Percentiles rank a stretch among this genome's conserved stretches.
Evolutionary conservation across 2,113 vertebrate genomes (phyloP).

Genomic region (Ancistrus triradiatus): DNA sequence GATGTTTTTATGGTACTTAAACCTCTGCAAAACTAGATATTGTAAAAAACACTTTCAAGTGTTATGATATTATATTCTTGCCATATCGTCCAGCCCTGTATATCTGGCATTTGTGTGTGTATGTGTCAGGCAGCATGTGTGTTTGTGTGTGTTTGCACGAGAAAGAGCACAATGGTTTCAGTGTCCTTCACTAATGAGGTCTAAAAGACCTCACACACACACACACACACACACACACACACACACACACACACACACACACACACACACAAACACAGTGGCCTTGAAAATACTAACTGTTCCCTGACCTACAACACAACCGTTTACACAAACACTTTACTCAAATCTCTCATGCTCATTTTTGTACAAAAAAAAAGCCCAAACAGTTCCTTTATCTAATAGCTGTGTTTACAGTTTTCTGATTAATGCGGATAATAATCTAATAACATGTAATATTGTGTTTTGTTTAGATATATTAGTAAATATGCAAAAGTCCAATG

Average conservation of each 20-base stretch:
- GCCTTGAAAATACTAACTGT: conserved; percentile 60
- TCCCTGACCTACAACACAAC: conserved; percentile 23
- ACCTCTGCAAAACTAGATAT: no score
- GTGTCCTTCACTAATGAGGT: conserved; percentile 73
- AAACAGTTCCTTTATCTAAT: neutral
- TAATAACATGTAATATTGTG: conserved; percentile 5
- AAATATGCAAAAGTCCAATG: conserved; percentile 52
- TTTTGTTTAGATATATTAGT: no score
- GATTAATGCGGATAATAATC: no score
- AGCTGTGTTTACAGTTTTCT: neutral
- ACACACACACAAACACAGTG: conserved; percentile 53
- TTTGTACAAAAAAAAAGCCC: no score
- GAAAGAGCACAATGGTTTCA: conserved; percentile 55
- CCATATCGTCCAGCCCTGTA: neutral
- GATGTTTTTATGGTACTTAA: no score
- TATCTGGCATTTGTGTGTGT: conserved; percentile 1
- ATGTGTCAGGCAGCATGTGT: neutral
- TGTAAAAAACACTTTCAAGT: no score
- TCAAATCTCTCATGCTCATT: no score
- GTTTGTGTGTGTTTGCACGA: conserved; percentile 17
- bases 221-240: conserved; percentile 53
- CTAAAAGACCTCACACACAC: conserved; percentile 54
- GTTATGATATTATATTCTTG: no score
- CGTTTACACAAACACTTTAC: no score
- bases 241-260: conserved; percentile 56